Evolutionary conservation across 2,113 vertebrate species (phyloP).

Genomic region (Otis tarda): DNA sequence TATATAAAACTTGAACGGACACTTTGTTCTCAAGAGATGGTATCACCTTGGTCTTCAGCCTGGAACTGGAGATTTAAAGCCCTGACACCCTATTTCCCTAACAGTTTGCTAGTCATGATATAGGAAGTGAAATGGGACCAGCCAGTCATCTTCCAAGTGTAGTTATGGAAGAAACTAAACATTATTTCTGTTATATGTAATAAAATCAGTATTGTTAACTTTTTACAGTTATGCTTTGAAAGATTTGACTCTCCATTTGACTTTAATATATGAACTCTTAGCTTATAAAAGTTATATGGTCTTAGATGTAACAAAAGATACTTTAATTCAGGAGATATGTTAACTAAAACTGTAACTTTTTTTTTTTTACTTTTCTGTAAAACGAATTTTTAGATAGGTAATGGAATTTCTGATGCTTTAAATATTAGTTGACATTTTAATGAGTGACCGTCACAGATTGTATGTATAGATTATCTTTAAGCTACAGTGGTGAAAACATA

Average conservation of each 20-base stretch:
- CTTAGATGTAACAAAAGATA: not conserved
- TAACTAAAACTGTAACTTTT: not conserved
- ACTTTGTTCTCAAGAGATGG: not conserved
- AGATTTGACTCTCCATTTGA: not conserved
- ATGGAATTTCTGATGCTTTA: not conserved
- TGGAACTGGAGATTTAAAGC: not conserved
- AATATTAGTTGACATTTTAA: not conserved
- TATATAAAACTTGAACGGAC: not conserved
- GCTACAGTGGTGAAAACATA: not conserved
- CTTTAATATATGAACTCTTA: not conserved
- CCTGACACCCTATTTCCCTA: not conserved
- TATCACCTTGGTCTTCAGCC: not conserved
- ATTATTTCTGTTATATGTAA: not conserved
- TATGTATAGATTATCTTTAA: not conserved
- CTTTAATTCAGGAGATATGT: not conserved
- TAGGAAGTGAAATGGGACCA: not conserved
- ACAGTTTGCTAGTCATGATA: not conserved
- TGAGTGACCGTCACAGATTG: not conserved
- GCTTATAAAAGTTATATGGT: not conserved
- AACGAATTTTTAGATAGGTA: not conserved
- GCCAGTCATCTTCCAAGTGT: not conserved
- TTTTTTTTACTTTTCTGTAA: not conserved
- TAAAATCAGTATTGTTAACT: not conserved
- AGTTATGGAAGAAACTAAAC: not conserved
- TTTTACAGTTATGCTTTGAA: not conserved